phyloP scores from a whole-genome alignment of 2,797 vertebrate genomes.

The Trachops cirrhosus region DNA sequence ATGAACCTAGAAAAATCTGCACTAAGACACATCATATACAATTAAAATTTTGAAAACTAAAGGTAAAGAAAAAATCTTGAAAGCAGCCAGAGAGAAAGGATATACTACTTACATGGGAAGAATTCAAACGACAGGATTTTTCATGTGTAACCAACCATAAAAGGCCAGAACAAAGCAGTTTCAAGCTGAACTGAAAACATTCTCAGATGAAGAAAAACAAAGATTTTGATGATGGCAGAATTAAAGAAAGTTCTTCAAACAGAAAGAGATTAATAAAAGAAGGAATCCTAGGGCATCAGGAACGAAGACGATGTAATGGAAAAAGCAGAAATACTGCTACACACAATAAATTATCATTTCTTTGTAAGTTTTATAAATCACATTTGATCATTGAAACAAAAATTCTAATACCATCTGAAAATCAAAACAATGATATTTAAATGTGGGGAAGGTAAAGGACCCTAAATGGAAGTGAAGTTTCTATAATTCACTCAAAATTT shows the following conservation, averaged over 20 bases:
- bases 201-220: neutral
- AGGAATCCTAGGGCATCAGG: neutral
- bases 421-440: neutral
- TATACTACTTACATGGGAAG: neutral
- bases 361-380: neutral
- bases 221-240: neutral
- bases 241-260: neutral
- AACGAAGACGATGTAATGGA: neutral
- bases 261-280: neutral
- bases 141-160: neutral
- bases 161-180: neutral
- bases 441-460: neutral
- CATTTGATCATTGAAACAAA: constrained; percentile 9
- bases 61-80: neutral
- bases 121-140: neutral
- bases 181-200: neutral
- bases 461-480: neutral
- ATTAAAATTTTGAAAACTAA: neutral
- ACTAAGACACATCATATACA: neutral
- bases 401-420: neutral
- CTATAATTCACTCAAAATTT: neutral
- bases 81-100: neutral
- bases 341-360: neutral
- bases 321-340: neutral
- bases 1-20: neutral